Conservation (phyloP, 2,113 vertebrate genomes). For the Pelmatolapia mariae region DNA sequence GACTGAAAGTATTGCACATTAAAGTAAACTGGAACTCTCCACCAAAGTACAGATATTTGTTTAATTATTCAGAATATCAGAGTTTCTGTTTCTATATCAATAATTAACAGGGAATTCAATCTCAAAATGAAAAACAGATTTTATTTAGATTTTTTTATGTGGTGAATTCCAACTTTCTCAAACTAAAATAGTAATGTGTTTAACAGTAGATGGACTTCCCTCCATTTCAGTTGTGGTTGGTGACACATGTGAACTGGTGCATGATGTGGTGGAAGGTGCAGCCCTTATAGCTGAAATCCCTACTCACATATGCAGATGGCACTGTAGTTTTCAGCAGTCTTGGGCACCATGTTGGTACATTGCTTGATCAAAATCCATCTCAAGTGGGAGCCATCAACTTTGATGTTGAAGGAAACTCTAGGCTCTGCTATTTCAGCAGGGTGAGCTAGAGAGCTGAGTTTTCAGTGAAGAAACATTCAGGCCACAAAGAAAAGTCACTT, state of each 20-base stretch:
- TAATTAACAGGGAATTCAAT: fast-evolving
- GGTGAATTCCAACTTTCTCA: neutral
- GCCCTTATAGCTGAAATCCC: constrained; percentile 86
- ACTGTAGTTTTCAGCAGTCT: constrained; percentile 91
- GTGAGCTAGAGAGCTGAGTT: neutral
- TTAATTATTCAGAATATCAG: neutral
- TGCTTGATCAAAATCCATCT: neutral
- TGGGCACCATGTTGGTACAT: constrained; percentile 78
- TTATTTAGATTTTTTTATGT: neutral
- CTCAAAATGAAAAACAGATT: neutral
- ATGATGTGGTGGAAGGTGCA: constrained; percentile 90
- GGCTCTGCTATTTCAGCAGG: neutral
- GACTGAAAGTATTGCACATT: neutral
- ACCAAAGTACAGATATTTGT: neutral
- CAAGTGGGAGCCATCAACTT: fast-evolving
- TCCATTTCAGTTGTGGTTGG: constrained; percentile 44
- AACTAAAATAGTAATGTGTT: neutral
- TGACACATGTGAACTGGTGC: constrained; percentile 83
- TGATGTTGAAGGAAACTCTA: fast-evolving
- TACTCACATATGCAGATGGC: constrained; percentile 86
- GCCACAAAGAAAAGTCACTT: neutral
- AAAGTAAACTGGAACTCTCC: neutral
- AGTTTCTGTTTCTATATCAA: neutral
- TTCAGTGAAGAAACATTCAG: fast-evolving
- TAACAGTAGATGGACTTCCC: neutral